phyloP scores from a whole-genome alignment of 2,888 invertebrate species.

The Geotrupes spiniger region DNA sequence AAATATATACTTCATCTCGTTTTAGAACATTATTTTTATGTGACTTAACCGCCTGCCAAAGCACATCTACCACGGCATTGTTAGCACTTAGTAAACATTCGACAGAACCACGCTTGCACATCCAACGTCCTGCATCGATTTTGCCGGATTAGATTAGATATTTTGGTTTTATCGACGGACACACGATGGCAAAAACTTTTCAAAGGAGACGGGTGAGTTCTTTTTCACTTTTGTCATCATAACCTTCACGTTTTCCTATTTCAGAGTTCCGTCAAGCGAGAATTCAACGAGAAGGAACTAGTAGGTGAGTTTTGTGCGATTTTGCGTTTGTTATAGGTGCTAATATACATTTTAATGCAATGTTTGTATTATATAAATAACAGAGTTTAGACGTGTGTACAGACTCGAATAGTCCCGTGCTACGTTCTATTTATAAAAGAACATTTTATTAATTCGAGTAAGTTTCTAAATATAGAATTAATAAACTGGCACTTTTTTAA shows the following conservation, averaged over 20 bases:
- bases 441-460: slow-evolving; percentile 18
- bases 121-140: background rate
- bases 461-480: slow-evolving; percentile 16
- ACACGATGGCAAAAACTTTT: slow-evolving; percentile 20
- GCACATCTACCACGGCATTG: slow-evolving; percentile 19
- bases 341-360: background rate
- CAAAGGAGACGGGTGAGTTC: slow-evolving; percentile 20
- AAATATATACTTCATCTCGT: slow-evolving; percentile 20
- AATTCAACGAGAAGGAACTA: slow-evolving; percentile 49
- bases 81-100: slow-evolving; percentile 21
- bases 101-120: background rate
- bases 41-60: slow-evolving; percentile 20
- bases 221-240: background rate
- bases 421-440: slow-evolving; percentile 15
- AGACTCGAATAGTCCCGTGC: background rate
- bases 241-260: slow-evolving; percentile 19
- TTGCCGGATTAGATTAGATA: slow-evolving; percentile 5
- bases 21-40: slow-evolving; percentile 21
- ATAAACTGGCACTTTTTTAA: background rate
- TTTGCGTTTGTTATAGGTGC: too few species aligned
- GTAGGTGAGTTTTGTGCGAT: slow-evolving; percentile 39
- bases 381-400: too few species aligned
- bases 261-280: slow-evolving; percentile 48
- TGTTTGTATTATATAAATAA: too few species aligned
- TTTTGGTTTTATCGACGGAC: background rate